These are phyloP conservation scores for Prosapia bicincta DNA, from an alignment of 2,888 invertebrate genomes.

Conservation along the genomic window DNA sequence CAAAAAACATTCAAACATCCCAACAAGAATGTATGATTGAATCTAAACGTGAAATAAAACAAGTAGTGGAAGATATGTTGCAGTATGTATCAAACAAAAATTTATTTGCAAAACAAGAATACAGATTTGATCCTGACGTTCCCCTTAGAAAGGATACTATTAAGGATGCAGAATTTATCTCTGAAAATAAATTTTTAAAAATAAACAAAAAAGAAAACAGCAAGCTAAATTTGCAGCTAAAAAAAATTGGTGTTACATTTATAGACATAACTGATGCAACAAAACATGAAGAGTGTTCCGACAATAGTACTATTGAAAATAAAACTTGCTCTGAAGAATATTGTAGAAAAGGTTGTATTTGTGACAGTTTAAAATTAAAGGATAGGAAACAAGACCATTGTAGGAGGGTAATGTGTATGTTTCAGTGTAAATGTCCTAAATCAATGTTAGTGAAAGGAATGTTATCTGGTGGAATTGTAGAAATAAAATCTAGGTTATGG, in stretches of 20 bases:
- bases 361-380: neutral
- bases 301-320: neutral
- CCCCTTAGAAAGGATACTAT: neutral
- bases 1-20: neutral
- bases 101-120: neutral
- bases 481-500: conserved; percentile 12
- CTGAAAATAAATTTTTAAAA: neutral
- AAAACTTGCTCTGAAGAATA: conserved; percentile 8
- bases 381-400: conserved; percentile 3
- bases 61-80: neutral
- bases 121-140: conserved; percentile 11
- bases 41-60: neutral
- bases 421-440: conserved; percentile 9
- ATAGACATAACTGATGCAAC: conserved; percentile 8
- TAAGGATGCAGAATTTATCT: neutral
- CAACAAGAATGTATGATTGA: neutral
- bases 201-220: neutral
- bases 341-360: conserved; percentile 16
- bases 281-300: neutral
- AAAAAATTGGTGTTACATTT: conserved; percentile 13
- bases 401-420: conserved; percentile 13
- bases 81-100: conserved; percentile 6
- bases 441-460: neutral
- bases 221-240: conserved; percentile 12
- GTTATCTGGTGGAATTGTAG: too few species aligned